Evolutionary conservation across 2,888 invertebrate species (phyloP), one percentile per base, ranked within the genome.

Genomic region (Bellardia bayeri): DNA sequence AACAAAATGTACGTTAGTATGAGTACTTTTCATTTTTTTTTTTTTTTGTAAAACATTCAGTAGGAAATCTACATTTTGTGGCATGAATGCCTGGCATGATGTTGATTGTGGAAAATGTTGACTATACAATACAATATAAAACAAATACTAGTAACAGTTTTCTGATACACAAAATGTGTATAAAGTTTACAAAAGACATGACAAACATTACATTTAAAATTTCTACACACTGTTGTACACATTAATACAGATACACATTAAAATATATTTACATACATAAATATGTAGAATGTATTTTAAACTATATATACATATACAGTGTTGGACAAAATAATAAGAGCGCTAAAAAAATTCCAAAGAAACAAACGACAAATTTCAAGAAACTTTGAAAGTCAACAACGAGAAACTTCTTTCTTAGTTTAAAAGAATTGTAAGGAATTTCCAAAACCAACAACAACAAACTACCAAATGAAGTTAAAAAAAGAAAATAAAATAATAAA

Each of bases 151-250:
- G 58, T 76, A 81, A 72, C 40, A 72, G 51, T 82, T 78, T 49
- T 45, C 56, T 45, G 58, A 68, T 63, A 66, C 33, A 78, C 30
- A 76, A 76, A 69, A 76, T 64, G 23, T 23, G 23, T 23, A 74
- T 64, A 64, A 81, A 56, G 78, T 78, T 82, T 68, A 40, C 72
- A 87, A 81, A 45, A 68, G 68, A 51, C 51, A 84, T 76, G 84
- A 84, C 66, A 78, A 81, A 84, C 54, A 78, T 72, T 66, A 63
- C 54, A 86, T 80, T 80, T 16, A 42, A 71, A 80, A 74, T 71
- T 76, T 79, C 64, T 74, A 74, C 40, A 51, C n/a, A 66, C 51
- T 54, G 23, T n/a, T 33, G 2, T 61, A 33, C 33, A 40, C 37
- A 63, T 40, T 14, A 40, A 9, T 58, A 72, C 40, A 72, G n/a